Base-by-base conservation (phyloP, 2,888 invertebrate species). In the Pyrgus malvae region DNA sequence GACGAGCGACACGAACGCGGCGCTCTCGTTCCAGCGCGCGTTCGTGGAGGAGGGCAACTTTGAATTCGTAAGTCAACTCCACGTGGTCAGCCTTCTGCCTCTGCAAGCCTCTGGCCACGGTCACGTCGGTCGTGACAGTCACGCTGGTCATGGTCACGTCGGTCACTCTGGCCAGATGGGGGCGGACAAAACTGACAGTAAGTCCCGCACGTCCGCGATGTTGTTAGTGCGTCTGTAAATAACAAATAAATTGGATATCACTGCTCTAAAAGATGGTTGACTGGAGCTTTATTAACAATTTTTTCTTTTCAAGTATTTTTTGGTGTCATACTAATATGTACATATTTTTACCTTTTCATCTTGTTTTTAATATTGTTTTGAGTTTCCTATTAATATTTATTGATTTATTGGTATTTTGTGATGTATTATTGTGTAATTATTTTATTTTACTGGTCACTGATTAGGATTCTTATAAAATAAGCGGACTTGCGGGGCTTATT, bases 41-140 rank as follows among this genome's bases (percentile, higher is more conserved):
- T 71, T 81, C 61, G 78, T 83, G 48, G 87, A 86, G 66, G 87
- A 86, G 44, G 89, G 88, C 49, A 89, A 88, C 80, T 85, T 89
- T 66, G 88, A 90, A 81, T 90, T 90, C 77, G 89, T 90, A 87
- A 90, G 89, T 89, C 85, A 87, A 78, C 85, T 89, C 64, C 88
- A 88, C 86, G 83, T 89, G 67, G 84, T 88, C 74, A 68, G 75
- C 59, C 75, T 88, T 56, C 76, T 86, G 65, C 74, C 81, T 70
- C 78, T 81, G 60, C 64, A 63, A 50, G 63, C 46, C 59, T 35
- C 17, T 37, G 21, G 27, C 9, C 27, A 1, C n/a, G 27, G n/a
- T 3, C 1, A 8, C 33, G 31, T 7, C 31, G 29, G 11, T 7
- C 21, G 11, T 5, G 27, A 4, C 48, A 37, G 38, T 48, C n/a